Base-by-base conservation (phyloP, 2,888 invertebrate genomes). In the Apamea sordens region DNA sequence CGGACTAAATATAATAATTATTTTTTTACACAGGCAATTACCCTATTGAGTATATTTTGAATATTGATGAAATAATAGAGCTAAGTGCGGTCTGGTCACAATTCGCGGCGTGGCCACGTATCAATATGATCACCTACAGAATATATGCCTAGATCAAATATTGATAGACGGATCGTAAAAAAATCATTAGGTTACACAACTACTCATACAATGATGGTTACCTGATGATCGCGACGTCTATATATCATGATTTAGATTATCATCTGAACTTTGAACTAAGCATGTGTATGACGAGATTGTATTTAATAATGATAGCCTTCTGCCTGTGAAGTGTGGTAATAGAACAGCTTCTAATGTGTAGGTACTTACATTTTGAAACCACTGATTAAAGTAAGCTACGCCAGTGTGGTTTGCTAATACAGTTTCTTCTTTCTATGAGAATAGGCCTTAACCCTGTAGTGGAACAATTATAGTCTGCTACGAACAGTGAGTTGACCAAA, bases 241-340 rank as follows among this genome's bases (percentile, higher is more conserved):
- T 76, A 80, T 73, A 77, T 85, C 77, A 79, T 67, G 71, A 82
- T 86, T 76, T 47, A 88, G 85, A 88, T 88, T 83, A 84, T 61
- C 53, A 85, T 88, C 86, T 88, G 88, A 87, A 82, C 89, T 87
- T 81, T 87, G 79, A 86, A 77, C 87, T 80, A 18, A 41, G 56
- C 1, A 47, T 69, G 72, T 74, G 77, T 79, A 74, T 72, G 76
- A 74, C 67, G 65, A 73, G 63, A 36, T 28, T 59, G 63, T 77
- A 68, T 70, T 80, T 50, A 78, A 73, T 77, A 80, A 50, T 73
- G 76, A 82, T 76, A 63, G 75, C 67, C 64, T 74, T 53, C 61
- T 76, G 63, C 41, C 3, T 32, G 36, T 53, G 36, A 28, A 28
- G 63, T 76, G 71, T 72, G 18, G 71, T 53, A 84, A 76, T 44